Evolutionary conservation across 2,888 invertebrate species (phyloP).

Genomic region (Drosophila formosana): DNA sequence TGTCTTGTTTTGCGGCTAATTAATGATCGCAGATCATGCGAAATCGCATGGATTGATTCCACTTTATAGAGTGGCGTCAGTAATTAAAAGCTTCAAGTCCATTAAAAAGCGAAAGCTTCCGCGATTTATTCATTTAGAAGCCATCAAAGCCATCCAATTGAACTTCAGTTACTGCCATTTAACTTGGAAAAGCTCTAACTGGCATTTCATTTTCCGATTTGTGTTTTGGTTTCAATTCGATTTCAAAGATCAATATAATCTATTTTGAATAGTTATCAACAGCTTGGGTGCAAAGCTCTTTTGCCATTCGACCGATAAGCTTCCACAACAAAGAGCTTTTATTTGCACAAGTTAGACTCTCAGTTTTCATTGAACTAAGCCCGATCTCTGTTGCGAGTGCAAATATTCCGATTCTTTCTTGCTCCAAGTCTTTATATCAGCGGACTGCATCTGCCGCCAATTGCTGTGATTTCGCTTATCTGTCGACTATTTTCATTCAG

Average conservation of each 20-base stretch:
- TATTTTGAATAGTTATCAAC: background rate
- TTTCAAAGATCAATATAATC: too few relatives aligned
- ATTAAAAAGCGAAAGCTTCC: background rate
- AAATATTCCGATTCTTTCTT: background rate
- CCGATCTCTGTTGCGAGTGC: background rate
- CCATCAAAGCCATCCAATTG: too few relatives aligned
- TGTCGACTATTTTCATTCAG: constrained; percentile 13
- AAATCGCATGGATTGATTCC: background rate
- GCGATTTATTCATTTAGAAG: background rate
- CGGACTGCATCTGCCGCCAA: background rate
- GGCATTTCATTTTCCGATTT: too few relatives aligned
- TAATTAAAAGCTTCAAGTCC: background rate
- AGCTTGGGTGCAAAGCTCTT: background rate
- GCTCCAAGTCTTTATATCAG: background rate
- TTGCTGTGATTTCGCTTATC: constrained; percentile 18
- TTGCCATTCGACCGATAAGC: background rate
- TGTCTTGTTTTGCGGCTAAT: constrained; percentile 5
- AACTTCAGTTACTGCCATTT: too few relatives aligned
- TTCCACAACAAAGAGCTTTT: background rate
- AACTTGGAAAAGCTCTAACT: too few relatives aligned
- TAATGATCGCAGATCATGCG: constrained; percentile 7
- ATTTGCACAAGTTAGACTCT: background rate
- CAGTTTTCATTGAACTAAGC: background rate
- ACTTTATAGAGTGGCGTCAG: background rate
- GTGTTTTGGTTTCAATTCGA: too few relatives aligned